Evolutionary conservation across 2,113 vertebrate species (phyloP).

Genomic region (Gymnobelideus leadbeateri): DNA sequence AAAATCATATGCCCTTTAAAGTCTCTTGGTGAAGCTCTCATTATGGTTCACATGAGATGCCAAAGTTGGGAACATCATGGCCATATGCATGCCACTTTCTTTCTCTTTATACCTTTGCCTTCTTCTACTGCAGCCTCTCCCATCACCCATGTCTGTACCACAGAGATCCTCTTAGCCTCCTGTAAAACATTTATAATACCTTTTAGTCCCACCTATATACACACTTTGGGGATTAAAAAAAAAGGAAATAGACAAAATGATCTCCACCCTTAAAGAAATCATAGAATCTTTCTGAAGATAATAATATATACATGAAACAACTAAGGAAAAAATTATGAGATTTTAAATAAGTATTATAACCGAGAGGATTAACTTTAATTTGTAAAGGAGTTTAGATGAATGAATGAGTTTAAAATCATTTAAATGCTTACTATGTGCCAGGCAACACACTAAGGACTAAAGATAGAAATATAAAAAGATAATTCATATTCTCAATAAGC

Average conservation of each 20-base stretch:
- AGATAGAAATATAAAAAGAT: not conserved
- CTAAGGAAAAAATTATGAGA: not conserved
- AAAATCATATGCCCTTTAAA: not conserved
- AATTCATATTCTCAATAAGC: not conserved
- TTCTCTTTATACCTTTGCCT: not conserved
- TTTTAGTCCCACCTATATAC: not conserved
- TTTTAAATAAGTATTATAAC: not conserved
- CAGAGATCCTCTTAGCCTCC: not conserved
- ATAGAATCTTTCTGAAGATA: not conserved
- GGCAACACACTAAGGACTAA: not conserved
- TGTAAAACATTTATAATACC: not conserved
- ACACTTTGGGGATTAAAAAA: not conserved
- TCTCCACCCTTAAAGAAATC: not conserved
- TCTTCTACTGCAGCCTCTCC: not conserved
- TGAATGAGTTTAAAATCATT: not conserved
- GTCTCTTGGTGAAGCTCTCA: not conserved
- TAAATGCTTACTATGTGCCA: not conserved
- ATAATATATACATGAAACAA: not conserved
- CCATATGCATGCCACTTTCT: not conserved
- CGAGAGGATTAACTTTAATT: not conserved
- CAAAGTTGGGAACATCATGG: not conserved
- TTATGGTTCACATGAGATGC: not conserved
- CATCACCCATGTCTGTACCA: not conserved
- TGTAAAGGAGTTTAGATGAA: not conserved
- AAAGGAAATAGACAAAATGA: not conserved